Base-by-base conservation (phyloP, 2,888 invertebrate genomes). In the Megalurothrips usitatus region DNA sequence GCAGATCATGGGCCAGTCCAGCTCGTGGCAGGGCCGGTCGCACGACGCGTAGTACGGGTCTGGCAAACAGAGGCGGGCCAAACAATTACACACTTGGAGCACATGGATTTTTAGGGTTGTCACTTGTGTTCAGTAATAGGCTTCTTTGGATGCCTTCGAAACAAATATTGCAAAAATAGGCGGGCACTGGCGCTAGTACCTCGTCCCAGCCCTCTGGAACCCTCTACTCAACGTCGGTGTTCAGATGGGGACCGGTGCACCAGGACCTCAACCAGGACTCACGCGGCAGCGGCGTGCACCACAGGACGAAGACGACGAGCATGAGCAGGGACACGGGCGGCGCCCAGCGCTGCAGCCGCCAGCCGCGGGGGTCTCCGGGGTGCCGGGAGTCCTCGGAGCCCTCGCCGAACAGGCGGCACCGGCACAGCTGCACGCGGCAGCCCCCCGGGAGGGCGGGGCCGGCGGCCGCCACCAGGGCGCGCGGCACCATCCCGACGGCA, bases 1-100 rank as follows among this genome's bases (percentile, higher is more conserved):
- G 86, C 95, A 95, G 85, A 92, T 93, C 93, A 93, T 93, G 4
- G 94, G 93, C 91, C 93, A 93, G 85, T 92, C 93, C 82, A 92
- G 87, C 83, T 92, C 92, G 85, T 93, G 92, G 86, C 95, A 95
- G 84, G 92, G 92, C 84, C 95, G 89, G 85, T 93, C 92, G 86
- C 95, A 95, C 85, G 92, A 92, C 85, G 92, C 90, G 85, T 92
- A 92, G 85, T 91, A 91, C 86, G 92, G 91, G 87, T 93, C 94
- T 94, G 90, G n/a, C 9, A 80, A 92, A 92, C 84, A 86, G 84
- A 83, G 34, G 34, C 6, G 34, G 34, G 34, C 3, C 34, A n/a
- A n/a, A n/a, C n/a, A n/a, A n/a, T n/a, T n/a, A n/a, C n/a, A n/a
- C n/a, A n/a, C n/a, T n/a, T n/a, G n/a, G n/a, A n/a, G n/a, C n/a